Evolutionary conservation across 2,113 vertebrate species (phyloP), one percentile per base, ranked within the genome.

Genomic region (Chlorodrepanis virens): DNA sequence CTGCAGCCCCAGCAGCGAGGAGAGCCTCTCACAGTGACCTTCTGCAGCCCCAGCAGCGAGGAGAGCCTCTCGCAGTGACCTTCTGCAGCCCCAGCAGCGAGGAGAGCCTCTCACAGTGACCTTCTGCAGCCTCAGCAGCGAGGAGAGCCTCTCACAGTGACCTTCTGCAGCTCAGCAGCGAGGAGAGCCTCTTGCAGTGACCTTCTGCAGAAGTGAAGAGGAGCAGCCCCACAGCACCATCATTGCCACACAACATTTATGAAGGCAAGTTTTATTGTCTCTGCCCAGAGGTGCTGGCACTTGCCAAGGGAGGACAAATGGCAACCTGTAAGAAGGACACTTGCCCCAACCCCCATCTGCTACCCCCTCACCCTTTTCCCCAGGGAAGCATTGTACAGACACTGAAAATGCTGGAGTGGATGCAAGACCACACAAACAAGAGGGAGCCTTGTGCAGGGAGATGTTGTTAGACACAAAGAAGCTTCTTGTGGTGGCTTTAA

Each of bases 11-110:
- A 53, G 25, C 50, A 57, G 18, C 0, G 0, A 57, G 42, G 16
- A 35, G 27, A 72, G 33, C 14, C 11, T 5, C n/a, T 52, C 1
- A 0, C 56, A 35, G 45, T 0, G 1, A 39, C 4, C 27, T 25
- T 20, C 31, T 22, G 28, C 29, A 83, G 67, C 5, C 5, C 44
- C 44, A 64, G 19, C 31, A 14, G 15, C 0, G 0, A 68, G 42
- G 17, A 37, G 28, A 69, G 29, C 11, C 9, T 4, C n/a, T 53
- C 1, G 0, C 60, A n/a, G 45, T 0, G 0, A 42, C 5, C n/a
- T 21, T 17, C n/a, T 21, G 31, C 52, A 83, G 72, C 5, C 5
- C 56, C 44, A 64, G 31, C 33, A 14, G 18, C 0, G 0, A 68
- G 42, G 11, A 37, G 28, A 82, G 11, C 6, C 64, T 4, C 37